Evolutionary conservation across 53 echinoderm and acorn worm species (phyloP).

Genomic region (Zoroaster sp.): DNA sequence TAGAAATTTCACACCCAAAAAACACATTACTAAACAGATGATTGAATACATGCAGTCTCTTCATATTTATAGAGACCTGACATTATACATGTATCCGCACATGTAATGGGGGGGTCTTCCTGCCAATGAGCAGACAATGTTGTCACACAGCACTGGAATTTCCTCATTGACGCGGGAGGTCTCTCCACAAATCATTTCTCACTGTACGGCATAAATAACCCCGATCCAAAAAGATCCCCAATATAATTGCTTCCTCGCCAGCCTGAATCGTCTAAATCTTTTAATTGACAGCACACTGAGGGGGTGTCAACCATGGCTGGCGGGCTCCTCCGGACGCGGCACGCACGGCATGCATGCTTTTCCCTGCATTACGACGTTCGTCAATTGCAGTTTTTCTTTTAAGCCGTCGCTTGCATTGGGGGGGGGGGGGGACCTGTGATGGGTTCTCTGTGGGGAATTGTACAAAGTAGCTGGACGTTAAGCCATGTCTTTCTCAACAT

Average conservation of each 20-base stretch:
- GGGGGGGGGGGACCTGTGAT: not conserved
- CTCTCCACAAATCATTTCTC: not conserved
- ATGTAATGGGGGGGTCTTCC: too few relatives aligned
- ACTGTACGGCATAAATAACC: not conserved
- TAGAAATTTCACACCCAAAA: too few relatives aligned
- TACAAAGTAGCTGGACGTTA: not conserved
- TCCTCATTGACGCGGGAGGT: not conserved
- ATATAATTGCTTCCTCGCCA: not conserved
- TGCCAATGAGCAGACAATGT: not conserved
- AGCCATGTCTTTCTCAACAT: too few relatives aligned
- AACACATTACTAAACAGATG: too few relatives aligned
- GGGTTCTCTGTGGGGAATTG: not conserved
- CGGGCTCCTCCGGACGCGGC: not conserved
- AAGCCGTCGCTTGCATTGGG: not conserved
- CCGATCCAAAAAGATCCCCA: not conserved
- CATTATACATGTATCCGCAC: too few relatives aligned
- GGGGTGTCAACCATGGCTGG: not conserved
- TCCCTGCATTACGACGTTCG: not conserved
- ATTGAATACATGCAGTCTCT: too few relatives aligned
- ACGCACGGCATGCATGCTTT: not conserved
- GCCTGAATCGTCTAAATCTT: not conserved
- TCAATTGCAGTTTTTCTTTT: too few relatives aligned
- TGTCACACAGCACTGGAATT: not conserved
- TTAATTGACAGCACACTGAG: conserved; percentile 22
- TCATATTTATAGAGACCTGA: too few relatives aligned